phyloP scores from a whole-genome alignment of 2,797 vertebrate genomes.

The Moxostoma hubbsi region DNA sequence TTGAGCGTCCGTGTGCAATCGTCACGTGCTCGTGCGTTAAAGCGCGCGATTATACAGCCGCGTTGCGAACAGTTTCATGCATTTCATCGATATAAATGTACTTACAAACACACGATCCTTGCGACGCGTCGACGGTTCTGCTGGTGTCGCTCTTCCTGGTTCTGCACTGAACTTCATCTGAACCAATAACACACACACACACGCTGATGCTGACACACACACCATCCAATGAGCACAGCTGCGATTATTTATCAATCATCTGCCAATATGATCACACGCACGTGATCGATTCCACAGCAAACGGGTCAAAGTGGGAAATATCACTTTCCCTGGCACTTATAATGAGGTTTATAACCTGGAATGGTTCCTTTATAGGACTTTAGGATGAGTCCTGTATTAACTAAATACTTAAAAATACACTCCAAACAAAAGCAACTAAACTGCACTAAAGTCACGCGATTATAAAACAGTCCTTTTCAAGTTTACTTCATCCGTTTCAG shows the following conservation, averaged over 20 bases:
- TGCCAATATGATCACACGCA: no score
- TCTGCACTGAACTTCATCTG: conserved; percentile 70
- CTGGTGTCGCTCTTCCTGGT: conserved; percentile 73
- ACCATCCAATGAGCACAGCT: conserved; percentile 61
- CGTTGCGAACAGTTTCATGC: not conserved
- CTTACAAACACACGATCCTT: not conserved
- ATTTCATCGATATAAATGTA: not conserved
- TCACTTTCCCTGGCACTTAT: no score
- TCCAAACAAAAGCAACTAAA: no score
- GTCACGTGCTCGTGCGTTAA: not conserved
- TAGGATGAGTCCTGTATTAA: no score
- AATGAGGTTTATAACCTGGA: not conserved
- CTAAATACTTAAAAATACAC: no score
- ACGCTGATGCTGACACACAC: conserved; percentile 54
- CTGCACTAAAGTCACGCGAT: no score
- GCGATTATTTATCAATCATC: not conserved
- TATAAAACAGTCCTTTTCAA: no score
- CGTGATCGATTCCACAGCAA: no score
- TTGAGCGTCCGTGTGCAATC: not conserved
- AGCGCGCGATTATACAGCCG: not conserved
- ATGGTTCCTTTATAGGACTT: no score
- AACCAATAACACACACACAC: conserved; percentile 65
- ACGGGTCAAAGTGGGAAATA: no score
- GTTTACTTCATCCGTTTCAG: no score
- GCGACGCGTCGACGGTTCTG: conserved; percentile 30